Conservation (phyloP, 1,140 invertebrate genomes). For the Plectus sambesii region DNA sequence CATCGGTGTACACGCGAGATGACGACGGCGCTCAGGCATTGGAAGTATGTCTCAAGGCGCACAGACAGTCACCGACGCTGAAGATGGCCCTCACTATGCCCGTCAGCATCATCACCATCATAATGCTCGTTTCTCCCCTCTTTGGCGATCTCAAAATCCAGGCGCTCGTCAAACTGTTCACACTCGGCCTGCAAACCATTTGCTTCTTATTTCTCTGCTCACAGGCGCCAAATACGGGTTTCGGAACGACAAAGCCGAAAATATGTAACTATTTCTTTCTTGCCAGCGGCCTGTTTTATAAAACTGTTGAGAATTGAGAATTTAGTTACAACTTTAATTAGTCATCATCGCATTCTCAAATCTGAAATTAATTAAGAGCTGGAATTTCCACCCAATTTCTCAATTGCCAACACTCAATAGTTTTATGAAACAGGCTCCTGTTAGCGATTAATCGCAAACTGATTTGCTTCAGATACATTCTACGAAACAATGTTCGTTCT, state of each 20-base stretch:
- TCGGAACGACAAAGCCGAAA: constrained; percentile 35
- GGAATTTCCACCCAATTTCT: too few species aligned
- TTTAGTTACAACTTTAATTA: neutral
- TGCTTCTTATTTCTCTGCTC: constrained; percentile 43
- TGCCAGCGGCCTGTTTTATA: too few species aligned
- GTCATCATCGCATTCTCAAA: neutral
- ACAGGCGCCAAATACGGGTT: constrained; percentile 40
- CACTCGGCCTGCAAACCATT: constrained; percentile 35
- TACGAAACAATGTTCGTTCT: constrained; percentile 41
- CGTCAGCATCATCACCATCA: constrained; percentile 34
- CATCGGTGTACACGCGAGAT: too few species aligned
- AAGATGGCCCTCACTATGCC: constrained; percentile 36
- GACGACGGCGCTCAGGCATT: too few species aligned
- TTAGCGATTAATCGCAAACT: too few species aligned
- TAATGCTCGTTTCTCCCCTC: constrained; percentile 34
- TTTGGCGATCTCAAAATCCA: constrained; percentile 44
- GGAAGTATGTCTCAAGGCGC: constrained; percentile 34
- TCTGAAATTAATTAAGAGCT: neutral
- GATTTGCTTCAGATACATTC: constrained; percentile 35
- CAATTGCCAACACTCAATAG: too few species aligned
- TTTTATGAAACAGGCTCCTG: too few species aligned
- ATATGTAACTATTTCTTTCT: constrained; percentile 31
- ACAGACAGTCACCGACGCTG: constrained; percentile 39
- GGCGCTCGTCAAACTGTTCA: constrained; percentile 36
- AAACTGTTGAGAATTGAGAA: constrained; percentile 10